phyloP scores from a whole-genome alignment of 2,888 invertebrate genomes.

The Ennomos quercinarius region DNA sequence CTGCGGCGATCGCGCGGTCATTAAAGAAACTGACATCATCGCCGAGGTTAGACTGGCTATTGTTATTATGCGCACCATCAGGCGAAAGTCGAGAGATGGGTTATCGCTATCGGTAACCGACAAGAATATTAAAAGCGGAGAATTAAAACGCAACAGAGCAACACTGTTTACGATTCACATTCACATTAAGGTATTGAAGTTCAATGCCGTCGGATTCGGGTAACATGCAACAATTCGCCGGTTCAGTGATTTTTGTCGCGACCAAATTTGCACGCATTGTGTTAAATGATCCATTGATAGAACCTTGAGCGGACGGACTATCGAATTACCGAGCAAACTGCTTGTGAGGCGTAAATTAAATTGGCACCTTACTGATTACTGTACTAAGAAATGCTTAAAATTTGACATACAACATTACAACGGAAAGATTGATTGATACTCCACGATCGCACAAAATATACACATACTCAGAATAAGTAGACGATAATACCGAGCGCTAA shows the following conservation, averaged over 20 bases:
- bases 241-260: slow-evolving; percentile 67
- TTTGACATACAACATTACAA: no score
- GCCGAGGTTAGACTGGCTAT: slow-evolving; percentile 70
- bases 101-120: slow-evolving; percentile 69
- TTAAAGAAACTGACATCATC: slow-evolving; percentile 83
- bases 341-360: slow-evolving; percentile 26
- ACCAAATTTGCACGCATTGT: slow-evolving; percentile 68
- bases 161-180: slow-evolving; percentile 52
- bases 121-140: slow-evolving; percentile 68
- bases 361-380: slow-evolving; percentile 26
- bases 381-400: no score
- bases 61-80: slow-evolving; percentile 70
- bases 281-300: slow-evolving; percentile 68
- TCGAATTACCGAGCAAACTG: slow-evolving; percentile 43
- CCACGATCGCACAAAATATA: no score
- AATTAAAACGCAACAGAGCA: slow-evolving; percentile 55
- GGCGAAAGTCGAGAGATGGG: slow-evolving; percentile 71
- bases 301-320: slow-evolving; percentile 39
- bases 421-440: no score
- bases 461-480: no score
- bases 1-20: slow-evolving; percentile 63
- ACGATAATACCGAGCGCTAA: no score
- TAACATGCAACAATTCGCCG: slow-evolving; percentile 64
- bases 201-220: slow-evolving; percentile 72
- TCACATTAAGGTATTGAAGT: slow-evolving; percentile 61